Percentiles rank a stretch among this genome's conserved stretches.
Conservation (phyloP, 2,888 invertebrate genomes). For the Drosophila dives region DNA sequence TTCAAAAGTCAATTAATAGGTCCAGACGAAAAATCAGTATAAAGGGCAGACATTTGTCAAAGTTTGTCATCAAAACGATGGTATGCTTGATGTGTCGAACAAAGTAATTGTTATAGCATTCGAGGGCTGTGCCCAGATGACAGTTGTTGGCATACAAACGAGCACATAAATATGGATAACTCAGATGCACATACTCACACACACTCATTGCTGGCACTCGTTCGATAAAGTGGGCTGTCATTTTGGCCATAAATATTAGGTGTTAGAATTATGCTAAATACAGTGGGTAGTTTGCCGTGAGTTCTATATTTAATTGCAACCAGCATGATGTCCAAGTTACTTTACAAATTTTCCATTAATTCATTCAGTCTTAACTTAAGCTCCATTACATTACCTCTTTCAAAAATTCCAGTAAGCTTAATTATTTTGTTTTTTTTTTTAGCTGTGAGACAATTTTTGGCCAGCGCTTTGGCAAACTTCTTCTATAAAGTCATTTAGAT, state of each 20-base stretch:
- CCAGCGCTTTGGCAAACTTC: conserved; percentile 48
- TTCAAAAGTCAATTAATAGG: conserved; percentile 30
- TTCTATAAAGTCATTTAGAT: conserved; percentile 53
- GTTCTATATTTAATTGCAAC: conserved; percentile 46
- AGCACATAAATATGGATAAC: conserved; percentile 62
- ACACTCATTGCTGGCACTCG: conserved; percentile 32
- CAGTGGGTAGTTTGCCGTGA: conserved; percentile 59
- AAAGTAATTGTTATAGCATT: conserved; percentile 54
- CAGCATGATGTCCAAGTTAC: conserved; percentile 41
- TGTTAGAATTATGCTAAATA: conserved; percentile 68
- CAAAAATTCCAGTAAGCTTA: conserved; percentile 30
- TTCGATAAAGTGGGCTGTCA: conserved; percentile 51
- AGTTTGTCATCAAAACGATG: conserved; percentile 47
- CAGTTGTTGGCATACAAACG: conserved; percentile 65
- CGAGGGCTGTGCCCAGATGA: conserved; percentile 57
- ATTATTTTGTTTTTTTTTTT: conserved; percentile 20
- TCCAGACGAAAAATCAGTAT: conserved; percentile 3
- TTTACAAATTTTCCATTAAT: conserved; percentile 39
- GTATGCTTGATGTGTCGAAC: conserved; percentile 48
- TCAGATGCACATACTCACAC: conserved; percentile 14
- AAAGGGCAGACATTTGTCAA: conserved; percentile 35
- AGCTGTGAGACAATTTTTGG: conserved; percentile 45
- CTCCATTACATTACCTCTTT: conserved; percentile 48
- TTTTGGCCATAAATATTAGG: conserved; percentile 66
- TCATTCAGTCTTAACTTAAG: conserved; percentile 49